phyloP scores from a whole-genome alignment of 2,888 invertebrate species.

The Caenorhabditis sp. region DNA sequence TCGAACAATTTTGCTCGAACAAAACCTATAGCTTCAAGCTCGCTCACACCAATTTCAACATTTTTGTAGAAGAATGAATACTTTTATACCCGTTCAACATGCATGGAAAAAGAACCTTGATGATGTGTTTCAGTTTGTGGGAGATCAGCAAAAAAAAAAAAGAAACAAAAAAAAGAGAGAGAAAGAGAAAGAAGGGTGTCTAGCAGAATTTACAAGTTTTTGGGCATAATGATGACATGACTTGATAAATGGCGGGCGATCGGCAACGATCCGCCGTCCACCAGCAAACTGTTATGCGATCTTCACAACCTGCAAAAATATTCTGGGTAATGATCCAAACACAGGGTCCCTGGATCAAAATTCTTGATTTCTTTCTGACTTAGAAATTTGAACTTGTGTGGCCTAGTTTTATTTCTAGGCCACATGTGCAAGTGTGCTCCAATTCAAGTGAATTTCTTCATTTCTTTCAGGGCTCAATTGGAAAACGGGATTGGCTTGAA shows the following conservation, averaged over 20 bases:
- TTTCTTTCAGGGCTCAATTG: too few species aligned
- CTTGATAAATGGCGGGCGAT: conserved; percentile 66
- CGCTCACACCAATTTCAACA: neutral
- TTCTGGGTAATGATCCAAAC: neutral
- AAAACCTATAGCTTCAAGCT: neutral
- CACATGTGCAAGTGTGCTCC: too few species aligned
- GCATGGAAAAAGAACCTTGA: conserved; percentile 6
- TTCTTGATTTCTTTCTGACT: too few species aligned
- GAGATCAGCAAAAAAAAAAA: conserved; percentile 5
- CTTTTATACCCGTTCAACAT: neutral
- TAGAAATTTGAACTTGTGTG: too few species aligned
- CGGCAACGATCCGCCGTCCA: conserved; percentile 70
- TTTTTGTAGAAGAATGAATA: neutral
- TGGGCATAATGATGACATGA: conserved; percentile 68
- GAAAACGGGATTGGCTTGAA: too few species aligned
- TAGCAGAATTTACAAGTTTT: conserved; percentile 69
- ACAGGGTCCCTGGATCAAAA: too few species aligned
- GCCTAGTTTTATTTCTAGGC: too few species aligned
- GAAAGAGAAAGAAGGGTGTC: neutral
- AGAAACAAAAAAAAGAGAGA: neutral
- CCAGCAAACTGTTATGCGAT: conserved; percentile 70
- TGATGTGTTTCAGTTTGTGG: neutral
- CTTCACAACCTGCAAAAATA: conserved; percentile 61
- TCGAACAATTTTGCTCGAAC: neutral
- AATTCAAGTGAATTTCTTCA: too few species aligned